A percentile compares a stretch with the other conserved stretches of the same genome.
Evolutionary conservation across 2,113 vertebrate genomes (phyloP).

Genomic region (Oreochromis aureus): DNA sequence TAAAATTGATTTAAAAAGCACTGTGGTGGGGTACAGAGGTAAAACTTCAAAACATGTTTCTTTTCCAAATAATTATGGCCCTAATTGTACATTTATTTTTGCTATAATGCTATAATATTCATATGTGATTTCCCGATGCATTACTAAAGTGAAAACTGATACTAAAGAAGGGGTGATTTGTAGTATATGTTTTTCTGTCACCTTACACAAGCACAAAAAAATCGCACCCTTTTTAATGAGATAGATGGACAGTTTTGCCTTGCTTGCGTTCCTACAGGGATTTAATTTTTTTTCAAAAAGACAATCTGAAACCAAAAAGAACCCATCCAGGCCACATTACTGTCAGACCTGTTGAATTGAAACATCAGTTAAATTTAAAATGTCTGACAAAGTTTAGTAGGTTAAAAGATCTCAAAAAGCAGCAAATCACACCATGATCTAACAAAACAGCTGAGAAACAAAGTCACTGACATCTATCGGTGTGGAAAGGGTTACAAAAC

Average conservation of each 20-base stretch:
- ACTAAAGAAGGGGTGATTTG: neutral
- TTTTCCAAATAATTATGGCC: neutral
- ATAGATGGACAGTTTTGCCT: neutral
- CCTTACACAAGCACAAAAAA: neutral
- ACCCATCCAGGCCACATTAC: neutral
- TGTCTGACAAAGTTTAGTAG: neutral
- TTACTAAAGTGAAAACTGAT: neutral
- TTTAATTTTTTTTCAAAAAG: too few relatives aligned
- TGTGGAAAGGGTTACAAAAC: neutral
- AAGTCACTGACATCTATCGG: accelerated
- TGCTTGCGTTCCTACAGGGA: neutral
- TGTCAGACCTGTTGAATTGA: neutral
- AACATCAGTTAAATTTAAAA: neutral
- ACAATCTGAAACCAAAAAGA: neutral
- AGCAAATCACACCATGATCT: neutral
- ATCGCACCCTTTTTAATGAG: neutral
- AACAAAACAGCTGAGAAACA: neutral
- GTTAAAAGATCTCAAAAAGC: neutral
- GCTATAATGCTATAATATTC: neutral
- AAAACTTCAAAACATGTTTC: neutral
- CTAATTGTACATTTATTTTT: neutral
- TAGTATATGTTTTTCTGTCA: neutral
- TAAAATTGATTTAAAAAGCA: neutral
- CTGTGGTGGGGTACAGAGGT: neutral
- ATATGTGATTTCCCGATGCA: neutral